These are phyloP conservation scores for Fulica atra DNA, from an alignment of 2,113 vertebrate species.

Conservation along the genomic window DNA sequence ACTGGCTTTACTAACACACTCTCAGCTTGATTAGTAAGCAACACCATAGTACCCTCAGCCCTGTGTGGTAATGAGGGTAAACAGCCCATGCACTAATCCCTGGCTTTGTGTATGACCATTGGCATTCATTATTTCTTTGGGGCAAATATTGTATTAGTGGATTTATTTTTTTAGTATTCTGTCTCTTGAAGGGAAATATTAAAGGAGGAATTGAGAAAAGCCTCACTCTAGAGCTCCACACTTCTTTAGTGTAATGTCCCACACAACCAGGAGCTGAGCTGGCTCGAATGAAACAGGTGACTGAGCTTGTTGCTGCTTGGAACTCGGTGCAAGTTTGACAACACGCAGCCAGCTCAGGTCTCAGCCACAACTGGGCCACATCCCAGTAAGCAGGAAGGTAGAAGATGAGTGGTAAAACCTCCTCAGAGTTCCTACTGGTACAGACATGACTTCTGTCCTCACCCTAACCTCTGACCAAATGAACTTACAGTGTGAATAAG, in stretches of 20 bases:
- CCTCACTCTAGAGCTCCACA: background rate
- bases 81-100: background rate
- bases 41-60: background rate
- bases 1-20: background rate
- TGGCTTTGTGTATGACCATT: background rate
- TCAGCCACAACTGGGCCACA: background rate
- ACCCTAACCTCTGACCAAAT: background rate
- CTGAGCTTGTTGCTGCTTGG: background rate
- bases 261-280: background rate
- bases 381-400: background rate
- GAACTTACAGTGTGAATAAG: rapidly evolving
- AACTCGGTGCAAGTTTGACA: background rate
- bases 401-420: background rate
- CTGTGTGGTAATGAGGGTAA: background rate
- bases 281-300: background rate
- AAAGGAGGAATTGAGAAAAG: background rate
- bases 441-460: background rate
- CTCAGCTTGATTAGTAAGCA: background rate
- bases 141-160: background rate
- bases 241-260: rapidly evolving
- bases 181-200: background rate
- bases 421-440: background rate
- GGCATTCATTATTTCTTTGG: background rate
- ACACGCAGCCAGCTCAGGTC: background rate
- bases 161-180: background rate